Evolutionary conservation across 2,797 vertebrate genomes (phyloP).

Genomic region (Coccyzus lansbergi): DNA sequence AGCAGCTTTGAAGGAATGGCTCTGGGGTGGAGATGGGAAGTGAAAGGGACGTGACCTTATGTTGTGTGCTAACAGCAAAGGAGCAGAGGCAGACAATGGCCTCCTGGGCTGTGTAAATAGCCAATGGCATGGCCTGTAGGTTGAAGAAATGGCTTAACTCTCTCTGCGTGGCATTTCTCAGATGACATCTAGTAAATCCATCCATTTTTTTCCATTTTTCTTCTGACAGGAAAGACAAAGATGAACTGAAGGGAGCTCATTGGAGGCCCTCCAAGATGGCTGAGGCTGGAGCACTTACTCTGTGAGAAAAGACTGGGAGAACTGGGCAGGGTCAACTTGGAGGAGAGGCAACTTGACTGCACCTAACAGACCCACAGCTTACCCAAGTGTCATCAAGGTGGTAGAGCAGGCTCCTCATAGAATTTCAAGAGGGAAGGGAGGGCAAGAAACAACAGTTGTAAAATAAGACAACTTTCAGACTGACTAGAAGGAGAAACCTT

Average conservation of each 20-base stretch:
- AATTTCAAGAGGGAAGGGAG: not conserved
- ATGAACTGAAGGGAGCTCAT: not conserved
- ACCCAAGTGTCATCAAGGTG: not conserved
- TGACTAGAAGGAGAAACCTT: not conserved
- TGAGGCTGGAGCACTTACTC: not conserved
- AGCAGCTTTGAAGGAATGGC: not conserved
- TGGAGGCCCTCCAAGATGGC: fast-evolving
- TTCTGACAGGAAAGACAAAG: not conserved
- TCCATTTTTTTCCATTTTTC: not conserved
- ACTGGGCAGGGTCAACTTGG: not conserved
- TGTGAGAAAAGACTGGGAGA: not conserved
- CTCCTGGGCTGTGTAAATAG: not conserved
- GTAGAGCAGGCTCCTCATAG: not conserved
- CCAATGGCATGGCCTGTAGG: not conserved
- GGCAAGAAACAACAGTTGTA: not conserved
- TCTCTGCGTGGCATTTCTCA: fast-evolving
- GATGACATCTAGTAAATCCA: not conserved
- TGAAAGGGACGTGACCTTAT: not conserved
- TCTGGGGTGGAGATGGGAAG: not conserved
- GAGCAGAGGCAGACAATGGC: not conserved
- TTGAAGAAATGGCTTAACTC: fast-evolving
- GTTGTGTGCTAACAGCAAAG: not conserved
- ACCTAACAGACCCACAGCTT: not conserved
- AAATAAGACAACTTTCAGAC: not conserved
- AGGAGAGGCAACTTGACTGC: not conserved